Conservation (phyloP, 2,113 vertebrate species). For the Perca fluviatilis region DNA sequence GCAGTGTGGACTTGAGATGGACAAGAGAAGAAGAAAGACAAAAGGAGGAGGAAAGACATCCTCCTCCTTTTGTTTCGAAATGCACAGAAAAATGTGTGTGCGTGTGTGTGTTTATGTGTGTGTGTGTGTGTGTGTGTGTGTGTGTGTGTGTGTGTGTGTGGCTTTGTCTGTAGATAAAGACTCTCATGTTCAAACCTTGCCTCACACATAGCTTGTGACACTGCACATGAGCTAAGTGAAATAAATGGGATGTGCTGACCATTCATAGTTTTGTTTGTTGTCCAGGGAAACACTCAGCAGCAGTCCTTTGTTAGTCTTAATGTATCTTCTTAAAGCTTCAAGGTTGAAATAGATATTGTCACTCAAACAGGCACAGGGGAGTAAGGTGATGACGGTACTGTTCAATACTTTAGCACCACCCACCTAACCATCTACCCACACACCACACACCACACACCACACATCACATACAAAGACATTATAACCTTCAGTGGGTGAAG, state of each 20-base stretch:
- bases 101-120: no score
- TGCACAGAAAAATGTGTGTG: not conserved
- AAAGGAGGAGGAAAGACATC: not conserved
- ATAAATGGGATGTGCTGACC: not conserved
- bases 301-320: constrained; percentile 32
- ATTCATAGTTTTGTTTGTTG: not conserved
- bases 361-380: constrained; percentile 27
- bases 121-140: not conserved
- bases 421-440: constrained; percentile 10
- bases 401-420: constrained; percentile 15
- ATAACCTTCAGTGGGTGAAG: constrained; percentile 21
- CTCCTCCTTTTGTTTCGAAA: not conserved
- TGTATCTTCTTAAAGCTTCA: constrained; percentile 26
- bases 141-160: not conserved
- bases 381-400: constrained; percentile 30
- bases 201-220: not conserved
- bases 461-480: constrained; percentile 17
- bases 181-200: not conserved
- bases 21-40: not conserved
- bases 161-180: not conserved
- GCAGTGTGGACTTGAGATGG: not conserved
- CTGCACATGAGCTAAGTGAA: not conserved
- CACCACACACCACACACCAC: constrained; percentile 7
- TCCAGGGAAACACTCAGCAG: constrained; percentile 7
- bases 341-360: constrained; percentile 39